Conservation (phyloP, 2,888 invertebrate species). For the Polydrusus pterygomalis region DNA sequence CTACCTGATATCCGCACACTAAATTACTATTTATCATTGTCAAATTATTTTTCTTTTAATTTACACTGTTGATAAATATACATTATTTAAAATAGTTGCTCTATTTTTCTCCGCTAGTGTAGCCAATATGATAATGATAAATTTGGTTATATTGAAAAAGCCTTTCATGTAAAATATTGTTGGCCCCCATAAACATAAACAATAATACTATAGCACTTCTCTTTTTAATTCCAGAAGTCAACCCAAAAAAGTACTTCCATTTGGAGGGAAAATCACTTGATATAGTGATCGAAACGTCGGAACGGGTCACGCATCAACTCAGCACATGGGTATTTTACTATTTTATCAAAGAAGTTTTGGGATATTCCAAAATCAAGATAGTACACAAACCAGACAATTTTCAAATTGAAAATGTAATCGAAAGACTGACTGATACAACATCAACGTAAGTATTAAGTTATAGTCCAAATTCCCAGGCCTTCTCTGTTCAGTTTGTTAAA, state of each 20-base stretch:
- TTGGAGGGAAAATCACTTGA: slow-evolving; percentile 69
- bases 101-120: too few species aligned
- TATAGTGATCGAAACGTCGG: slow-evolving; percentile 75
- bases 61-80: too few species aligned
- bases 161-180: too few species aligned
- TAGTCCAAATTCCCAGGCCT: too few species aligned
- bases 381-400: slow-evolving; percentile 72
- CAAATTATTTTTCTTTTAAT: too few species aligned
- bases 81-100: too few species aligned
- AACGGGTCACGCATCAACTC: slow-evolving; percentile 75
- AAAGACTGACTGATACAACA: slow-evolving; percentile 63
- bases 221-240: slow-evolving; percentile 71
- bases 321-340: slow-evolving; percentile 76
- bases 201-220: neutral
- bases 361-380: slow-evolving; percentile 71
- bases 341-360: slow-evolving; percentile 73
- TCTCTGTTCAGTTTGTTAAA: too few species aligned
- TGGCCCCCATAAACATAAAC: too few species aligned
- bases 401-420: slow-evolving; percentile 67
- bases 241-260: slow-evolving; percentile 72
- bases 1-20: too few species aligned
- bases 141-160: too few species aligned
- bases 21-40: too few species aligned
- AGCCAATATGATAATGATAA: too few species aligned
- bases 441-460: slow-evolving; percentile 34